phyloP scores from a whole-genome alignment of 1,140 invertebrate genomes.

The Thaumatotibia leucotreta region DNA sequence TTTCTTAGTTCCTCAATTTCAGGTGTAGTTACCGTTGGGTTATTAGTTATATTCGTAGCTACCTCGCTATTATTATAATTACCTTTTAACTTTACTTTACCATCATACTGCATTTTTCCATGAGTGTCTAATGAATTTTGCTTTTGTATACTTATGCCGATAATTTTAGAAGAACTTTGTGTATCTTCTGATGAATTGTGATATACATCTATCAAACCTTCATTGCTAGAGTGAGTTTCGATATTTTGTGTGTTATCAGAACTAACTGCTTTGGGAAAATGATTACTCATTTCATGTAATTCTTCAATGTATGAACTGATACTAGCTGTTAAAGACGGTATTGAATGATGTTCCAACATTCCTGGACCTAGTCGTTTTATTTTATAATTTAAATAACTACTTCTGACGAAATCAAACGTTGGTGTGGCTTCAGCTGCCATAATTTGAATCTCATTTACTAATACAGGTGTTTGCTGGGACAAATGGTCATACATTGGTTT shows the following conservation, averaged over 20 bases:
- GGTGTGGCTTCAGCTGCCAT: constrained; percentile 40
- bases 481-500: not conserved
- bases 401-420: constrained; percentile 37
- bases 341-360: constrained; percentile 48
- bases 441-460: constrained; percentile 48
- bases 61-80: not conserved
- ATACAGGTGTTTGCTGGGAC: constrained; percentile 21
- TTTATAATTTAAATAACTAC: constrained; percentile 50
- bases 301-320: not conserved
- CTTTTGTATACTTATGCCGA: not conserved
- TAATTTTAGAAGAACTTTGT: constrained; percentile 21
- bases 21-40: too few species aligned
- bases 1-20: too few species aligned
- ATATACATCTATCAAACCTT: constrained; percentile 32
- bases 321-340: constrained; percentile 19
- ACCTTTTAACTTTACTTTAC: not conserved
- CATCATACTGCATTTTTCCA: not conserved
- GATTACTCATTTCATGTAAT: not conserved
- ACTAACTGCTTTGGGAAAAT: not conserved
- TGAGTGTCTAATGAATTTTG: not conserved
- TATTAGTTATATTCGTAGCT: too few species aligned
- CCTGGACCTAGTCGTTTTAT: constrained; percentile 39
- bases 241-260: not conserved
- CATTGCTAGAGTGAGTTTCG: not conserved
- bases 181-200: constrained; percentile 25